Base-by-base conservation (phyloP, 2,113 vertebrate species). In the Nycticryphes semicollaris region DNA sequence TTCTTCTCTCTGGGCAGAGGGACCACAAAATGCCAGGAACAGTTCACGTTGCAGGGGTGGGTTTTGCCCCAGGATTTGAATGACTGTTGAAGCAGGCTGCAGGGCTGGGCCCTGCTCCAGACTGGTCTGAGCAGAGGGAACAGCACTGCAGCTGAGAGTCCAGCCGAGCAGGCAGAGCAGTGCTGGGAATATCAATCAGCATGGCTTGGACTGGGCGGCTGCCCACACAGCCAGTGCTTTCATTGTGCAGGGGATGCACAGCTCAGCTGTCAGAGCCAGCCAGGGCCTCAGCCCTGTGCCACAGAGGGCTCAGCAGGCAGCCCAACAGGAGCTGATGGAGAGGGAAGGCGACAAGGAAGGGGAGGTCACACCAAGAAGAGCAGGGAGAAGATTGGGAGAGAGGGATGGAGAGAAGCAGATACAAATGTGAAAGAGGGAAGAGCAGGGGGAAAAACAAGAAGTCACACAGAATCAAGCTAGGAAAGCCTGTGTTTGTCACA, bases 101-200 rank as follows among this genome's bases (percentile, higher is more conserved):
- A 94, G 95, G 41, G 68, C 84, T 70, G 91, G 93, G 94, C 90
- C 77, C 81, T 0, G 4, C 69, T 97, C 89, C 95, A 95, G 96
- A 60, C 74, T 35, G 87, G 10, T 43, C 63, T 60, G 54, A 12
- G 10, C 6, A 3, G 60, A 75, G 74, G 48, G 73, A 89, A 51
- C 75, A 75, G 84, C 96, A 82, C 82, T 93, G 96, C 95, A 97
- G 96, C 89, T 94, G 96, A 97, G 88, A 95, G 75, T 91, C 87
- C 6, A 14, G 90, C 86, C 30, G 93, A 93, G 94, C 69, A 27
- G 94, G 95, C 95, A 95, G 90, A 91, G 96, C 87, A 57, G 94
- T 96, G 97, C 95, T 45, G 91, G 93, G 97, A 97, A 97, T 97
- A 96, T 96, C 95, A 97, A 97, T 97, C 92, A 97, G 95, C 4